Conservation (phyloP, 2,113 vertebrate species). For the Gallinago paraguaiae region DNA sequence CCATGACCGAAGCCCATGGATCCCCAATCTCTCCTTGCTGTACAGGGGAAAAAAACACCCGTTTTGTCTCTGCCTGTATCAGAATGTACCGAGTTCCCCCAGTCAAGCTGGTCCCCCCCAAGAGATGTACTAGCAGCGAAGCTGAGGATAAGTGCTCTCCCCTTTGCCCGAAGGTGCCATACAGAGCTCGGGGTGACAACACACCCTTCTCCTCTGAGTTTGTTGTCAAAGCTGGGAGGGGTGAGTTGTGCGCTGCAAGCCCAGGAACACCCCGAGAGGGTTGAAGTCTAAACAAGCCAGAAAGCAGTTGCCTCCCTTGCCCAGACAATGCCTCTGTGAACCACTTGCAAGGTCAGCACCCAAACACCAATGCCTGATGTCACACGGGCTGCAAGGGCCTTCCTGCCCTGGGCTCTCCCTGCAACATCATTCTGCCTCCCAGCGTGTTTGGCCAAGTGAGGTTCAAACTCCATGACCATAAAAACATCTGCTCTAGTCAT, state of each 20-base stretch:
- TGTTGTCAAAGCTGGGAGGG: neutral
- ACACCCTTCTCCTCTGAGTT: neutral
- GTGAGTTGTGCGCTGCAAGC: accelerated
- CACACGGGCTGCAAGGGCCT: accelerated
- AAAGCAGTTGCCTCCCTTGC: neutral
- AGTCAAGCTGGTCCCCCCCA: no score
- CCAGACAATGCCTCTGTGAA: neutral
- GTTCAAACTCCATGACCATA: neutral
- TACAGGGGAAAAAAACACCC: neutral
- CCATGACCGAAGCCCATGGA: neutral
- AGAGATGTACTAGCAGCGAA: neutral
- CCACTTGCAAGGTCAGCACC: neutral
- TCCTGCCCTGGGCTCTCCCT: neutral
- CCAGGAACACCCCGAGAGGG: neutral
- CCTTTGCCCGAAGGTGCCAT: neutral
- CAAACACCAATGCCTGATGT: accelerated
- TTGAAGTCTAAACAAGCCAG: neutral
- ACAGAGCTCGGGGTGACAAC: neutral
- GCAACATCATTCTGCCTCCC: neutral
- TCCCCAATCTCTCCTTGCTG: accelerated
- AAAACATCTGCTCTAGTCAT: neutral
- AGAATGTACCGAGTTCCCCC: neutral
- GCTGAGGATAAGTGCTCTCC: neutral
- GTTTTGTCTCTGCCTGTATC: neutral
- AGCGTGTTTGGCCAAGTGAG: neutral